Percentiles rank a stretch among this genome's conserved stretches.
These are phyloP conservation scores for Montipora sp. DNA, from an alignment of 64 coral and sea anemone species.

Conservation along the genomic window DNA sequence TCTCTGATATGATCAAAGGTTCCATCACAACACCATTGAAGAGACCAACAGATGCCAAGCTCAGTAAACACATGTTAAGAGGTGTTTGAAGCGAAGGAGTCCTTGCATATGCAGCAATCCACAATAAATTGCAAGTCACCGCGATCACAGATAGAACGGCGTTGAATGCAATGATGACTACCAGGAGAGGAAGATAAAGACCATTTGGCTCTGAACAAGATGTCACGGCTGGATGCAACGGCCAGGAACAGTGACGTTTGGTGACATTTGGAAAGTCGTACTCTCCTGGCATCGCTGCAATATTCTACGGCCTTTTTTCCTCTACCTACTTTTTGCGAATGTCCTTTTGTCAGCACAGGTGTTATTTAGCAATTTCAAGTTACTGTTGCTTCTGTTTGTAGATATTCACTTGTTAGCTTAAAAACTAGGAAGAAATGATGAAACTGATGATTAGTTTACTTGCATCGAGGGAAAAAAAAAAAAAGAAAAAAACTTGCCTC, in stretches of 20 bases:
- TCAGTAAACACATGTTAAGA: constrained; percentile 30
- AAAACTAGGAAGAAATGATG: no score
- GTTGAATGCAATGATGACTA: background rate
- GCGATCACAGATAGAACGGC: background rate
- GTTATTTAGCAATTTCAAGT: background rate
- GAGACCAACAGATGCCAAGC: constrained; percentile 28
- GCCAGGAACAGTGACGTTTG: constrained; percentile 20
- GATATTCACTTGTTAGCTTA: background rate
- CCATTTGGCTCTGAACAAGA: background rate
- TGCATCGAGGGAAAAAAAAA: no score
- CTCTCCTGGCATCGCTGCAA: no score
- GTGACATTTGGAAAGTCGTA: background rate
- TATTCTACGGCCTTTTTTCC: background rate
- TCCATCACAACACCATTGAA: constrained; percentile 33
- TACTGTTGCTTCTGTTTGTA: background rate
- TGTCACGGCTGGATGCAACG: background rate
- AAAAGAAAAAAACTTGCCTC: no score
- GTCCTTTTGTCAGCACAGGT: background rate
- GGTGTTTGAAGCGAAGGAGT: constrained; percentile 28
- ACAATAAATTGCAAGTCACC: constrained; percentile 3
- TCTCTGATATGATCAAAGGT: constrained; percentile 29
- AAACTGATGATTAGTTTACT: no score
- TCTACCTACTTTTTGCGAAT: background rate
- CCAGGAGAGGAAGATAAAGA: background rate
- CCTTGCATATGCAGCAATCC: constrained; percentile 21